These are phyloP conservation scores for Oscheius sp. DNA, from an alignment of 2,888 invertebrate species.

Conservation along the genomic window DNA sequence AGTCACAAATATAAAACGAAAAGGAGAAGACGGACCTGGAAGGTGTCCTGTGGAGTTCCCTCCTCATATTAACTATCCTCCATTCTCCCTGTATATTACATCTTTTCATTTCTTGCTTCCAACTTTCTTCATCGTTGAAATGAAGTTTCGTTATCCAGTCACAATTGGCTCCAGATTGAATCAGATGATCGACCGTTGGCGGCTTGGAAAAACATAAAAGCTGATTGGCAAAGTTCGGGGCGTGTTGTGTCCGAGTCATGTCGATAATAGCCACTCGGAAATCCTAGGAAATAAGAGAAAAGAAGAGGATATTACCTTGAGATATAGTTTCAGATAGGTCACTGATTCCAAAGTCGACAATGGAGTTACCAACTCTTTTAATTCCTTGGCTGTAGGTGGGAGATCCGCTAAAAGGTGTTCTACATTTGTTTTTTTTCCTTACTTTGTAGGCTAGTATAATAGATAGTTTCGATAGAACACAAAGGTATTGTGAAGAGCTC, in stretches of 20 bases:
- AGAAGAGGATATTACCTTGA: slow-evolving; percentile 27
- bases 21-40: not conserved
- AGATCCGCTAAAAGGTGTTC: slow-evolving; percentile 33
- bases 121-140: slow-evolving; percentile 43
- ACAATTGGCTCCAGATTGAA: slow-evolving; percentile 39
- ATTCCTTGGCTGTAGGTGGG: slow-evolving; percentile 16
- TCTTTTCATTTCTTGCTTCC: slow-evolving; percentile 41
- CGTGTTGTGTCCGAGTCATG: slow-evolving; percentile 47
- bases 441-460: slow-evolving; percentile 21
- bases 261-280: slow-evolving; percentile 56
- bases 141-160: slow-evolving; percentile 33
- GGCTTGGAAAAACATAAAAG: slow-evolving; percentile 51
- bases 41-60: slow-evolving; percentile 7
- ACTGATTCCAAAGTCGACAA: slow-evolving; percentile 46
- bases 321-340: slow-evolving; percentile 34
- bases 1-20: not conserved
- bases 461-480: slow-evolving; percentile 30
- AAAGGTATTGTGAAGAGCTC: slow-evolving; percentile 36
- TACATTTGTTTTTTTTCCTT: not conserved
- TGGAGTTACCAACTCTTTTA: slow-evolving; percentile 31
- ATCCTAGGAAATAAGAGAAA: slow-evolving; percentile 41
- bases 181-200: slow-evolving; percentile 38
- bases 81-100: slow-evolving; percentile 36
- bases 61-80: slow-evolving; percentile 35
- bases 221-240: slow-evolving; percentile 49